These are phyloP conservation scores for Clunio marinus DNA, from an alignment of 2,888 invertebrate species.

Conservation along the genomic window DNA sequence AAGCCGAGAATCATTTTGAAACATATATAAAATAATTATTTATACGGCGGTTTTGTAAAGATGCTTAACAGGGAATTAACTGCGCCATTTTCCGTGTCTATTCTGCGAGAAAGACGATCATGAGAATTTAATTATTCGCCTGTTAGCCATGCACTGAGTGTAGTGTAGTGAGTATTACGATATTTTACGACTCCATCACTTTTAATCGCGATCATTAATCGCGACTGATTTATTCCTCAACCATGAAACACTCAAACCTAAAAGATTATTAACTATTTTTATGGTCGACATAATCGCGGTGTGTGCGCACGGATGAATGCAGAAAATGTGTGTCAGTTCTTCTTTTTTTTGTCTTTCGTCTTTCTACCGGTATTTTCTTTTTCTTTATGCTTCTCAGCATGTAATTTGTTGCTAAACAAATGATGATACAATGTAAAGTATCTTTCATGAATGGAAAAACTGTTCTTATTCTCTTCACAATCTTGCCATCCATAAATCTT, in stretches of 20 bases:
- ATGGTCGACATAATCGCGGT: not conserved
- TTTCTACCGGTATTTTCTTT: not conserved
- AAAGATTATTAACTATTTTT: not conserved
- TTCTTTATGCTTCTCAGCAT: not conserved
- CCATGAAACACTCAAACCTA: not conserved
- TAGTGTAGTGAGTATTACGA: not conserved
- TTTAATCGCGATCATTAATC: not conserved
- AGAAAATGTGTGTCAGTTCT: too few species aligned
- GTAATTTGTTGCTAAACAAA: not conserved
- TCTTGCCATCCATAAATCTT: too few species aligned
- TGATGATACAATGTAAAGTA: not conserved
- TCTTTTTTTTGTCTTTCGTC: not conserved
- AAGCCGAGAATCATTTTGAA: too few species aligned
- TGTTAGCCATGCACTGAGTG: slow-evolving; percentile 6
- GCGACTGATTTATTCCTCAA: not conserved
- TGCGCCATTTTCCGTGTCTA: not conserved
- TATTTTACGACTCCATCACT: not conserved
- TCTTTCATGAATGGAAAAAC: not conserved
- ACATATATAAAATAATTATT: not conserved
- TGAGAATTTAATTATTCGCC: not conserved
- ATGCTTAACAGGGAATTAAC: not conserved
- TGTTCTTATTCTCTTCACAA: too few species aligned
- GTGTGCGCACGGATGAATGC: not conserved
- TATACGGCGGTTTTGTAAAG: not conserved
- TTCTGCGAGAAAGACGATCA: not conserved